phyloP scores from a whole-genome alignment of 92 coral and sea anemone genomes.

The Umimayanthus kanabou region DNA sequence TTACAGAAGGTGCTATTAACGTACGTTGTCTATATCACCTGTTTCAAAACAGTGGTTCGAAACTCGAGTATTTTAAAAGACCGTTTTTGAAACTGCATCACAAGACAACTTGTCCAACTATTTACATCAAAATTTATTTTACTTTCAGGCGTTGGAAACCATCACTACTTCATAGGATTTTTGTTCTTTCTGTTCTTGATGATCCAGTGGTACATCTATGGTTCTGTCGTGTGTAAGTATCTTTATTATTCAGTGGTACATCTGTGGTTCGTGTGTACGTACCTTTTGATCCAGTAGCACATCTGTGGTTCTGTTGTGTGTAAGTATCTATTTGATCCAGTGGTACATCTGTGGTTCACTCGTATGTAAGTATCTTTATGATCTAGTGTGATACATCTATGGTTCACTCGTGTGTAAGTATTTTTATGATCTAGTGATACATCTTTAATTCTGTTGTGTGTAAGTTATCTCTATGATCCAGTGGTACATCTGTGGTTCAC shows the following conservation, averaged over 20 bases:
- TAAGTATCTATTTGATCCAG: conserved; percentile 49
- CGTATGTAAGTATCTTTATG: not conserved
- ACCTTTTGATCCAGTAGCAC: conserved; percentile 58
- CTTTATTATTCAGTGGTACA: not conserved
- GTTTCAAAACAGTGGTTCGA: too few relatives aligned
- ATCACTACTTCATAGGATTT: conserved; percentile 79
- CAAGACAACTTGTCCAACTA: too few relatives aligned
- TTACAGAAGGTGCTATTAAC: too few relatives aligned
- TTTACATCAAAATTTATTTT: not conserved
- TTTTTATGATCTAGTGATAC: conserved; percentile 61
- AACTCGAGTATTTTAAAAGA: too few relatives aligned
- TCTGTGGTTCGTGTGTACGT: too few relatives aligned
- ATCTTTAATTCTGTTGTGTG: conserved; percentile 75
- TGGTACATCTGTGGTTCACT: too few relatives aligned
- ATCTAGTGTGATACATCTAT: conserved; percentile 73
- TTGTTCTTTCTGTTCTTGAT: conserved; percentile 86
- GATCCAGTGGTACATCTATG: conserved; percentile 78
- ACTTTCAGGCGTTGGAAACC: conserved; percentile 83
- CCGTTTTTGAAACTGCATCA: too few relatives aligned
- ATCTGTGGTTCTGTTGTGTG: conserved; percentile 81
- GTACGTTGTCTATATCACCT: too few relatives aligned
- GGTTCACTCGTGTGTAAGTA: too few relatives aligned
- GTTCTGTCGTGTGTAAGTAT: conserved; percentile 86
- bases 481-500: too few relatives aligned
- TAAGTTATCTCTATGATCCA: conserved; percentile 46